phyloP scores from a whole-genome alignment of 2,797 vertebrate genomes.

The Sebastes matsubarae region DNA sequence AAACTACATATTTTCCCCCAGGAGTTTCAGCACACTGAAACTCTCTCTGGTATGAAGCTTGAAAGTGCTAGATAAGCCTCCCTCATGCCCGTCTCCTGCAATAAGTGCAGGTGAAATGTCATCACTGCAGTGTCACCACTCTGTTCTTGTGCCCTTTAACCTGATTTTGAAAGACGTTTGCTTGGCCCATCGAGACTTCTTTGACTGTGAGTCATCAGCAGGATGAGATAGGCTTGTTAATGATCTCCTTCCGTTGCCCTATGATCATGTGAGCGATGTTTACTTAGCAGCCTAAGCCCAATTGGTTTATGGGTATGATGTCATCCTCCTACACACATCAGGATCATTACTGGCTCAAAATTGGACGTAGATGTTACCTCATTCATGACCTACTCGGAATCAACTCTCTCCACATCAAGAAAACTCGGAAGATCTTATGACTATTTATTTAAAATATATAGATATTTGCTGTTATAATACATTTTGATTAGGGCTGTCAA shows the following conservation, averaged over 20 bases:
- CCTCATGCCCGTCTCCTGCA: background rate
- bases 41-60: background rate
- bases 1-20: background rate
- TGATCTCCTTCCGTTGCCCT: slow-evolving; percentile 19
- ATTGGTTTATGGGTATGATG: slow-evolving; percentile 40
- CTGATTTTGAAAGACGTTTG: slow-evolving; percentile 61
- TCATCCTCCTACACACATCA: slow-evolving; percentile 12
- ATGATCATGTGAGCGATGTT: slow-evolving; percentile 57
- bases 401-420: background rate
- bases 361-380: background rate
- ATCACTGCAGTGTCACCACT: slow-evolving; percentile 6
- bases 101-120: slow-evolving; percentile 6
- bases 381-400: background rate
- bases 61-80: background rate
- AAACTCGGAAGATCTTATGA: background rate
- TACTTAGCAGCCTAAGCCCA: slow-evolving; percentile 39
- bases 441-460: no score
- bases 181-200: background rate
- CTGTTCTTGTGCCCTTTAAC: slow-evolving; percentile 50
- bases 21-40: background rate
- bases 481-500: no score
- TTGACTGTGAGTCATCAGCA: slow-evolving; percentile 41
- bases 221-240: slow-evolving; percentile 46
- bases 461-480: no score
- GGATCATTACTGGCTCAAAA: background rate